Conservation (phyloP, 1,140 invertebrate species). For the Protaetia brevitarsis region DNA sequence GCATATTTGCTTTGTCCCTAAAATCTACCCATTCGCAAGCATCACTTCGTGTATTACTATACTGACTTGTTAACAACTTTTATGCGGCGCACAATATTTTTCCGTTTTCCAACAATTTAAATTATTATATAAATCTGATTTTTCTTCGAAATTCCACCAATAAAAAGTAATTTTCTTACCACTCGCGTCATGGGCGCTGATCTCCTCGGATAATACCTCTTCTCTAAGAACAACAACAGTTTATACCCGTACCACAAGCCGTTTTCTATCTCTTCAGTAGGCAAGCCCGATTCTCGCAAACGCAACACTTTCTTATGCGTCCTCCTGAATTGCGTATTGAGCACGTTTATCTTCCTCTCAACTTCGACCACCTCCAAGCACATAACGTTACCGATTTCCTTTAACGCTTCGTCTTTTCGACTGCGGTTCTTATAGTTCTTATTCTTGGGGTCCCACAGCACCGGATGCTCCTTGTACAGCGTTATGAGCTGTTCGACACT, state of each 20-base stretch:
- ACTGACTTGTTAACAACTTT: too few species aligned
- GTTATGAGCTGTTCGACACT: neutral
- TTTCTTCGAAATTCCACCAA: too few species aligned
- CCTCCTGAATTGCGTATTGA: neutral
- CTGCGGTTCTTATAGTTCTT: neutral
- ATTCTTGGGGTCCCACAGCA: neutral
- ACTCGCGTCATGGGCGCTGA: neutral
- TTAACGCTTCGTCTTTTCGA: neutral
- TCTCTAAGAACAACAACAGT: neutral
- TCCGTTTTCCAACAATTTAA: too few species aligned
- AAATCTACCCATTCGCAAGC: too few species aligned
- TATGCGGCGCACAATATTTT: too few species aligned
- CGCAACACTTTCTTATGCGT: neutral
- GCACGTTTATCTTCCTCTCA: neutral
- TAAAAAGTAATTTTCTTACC: neutral
- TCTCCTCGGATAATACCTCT: neutral
- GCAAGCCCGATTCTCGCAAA: neutral
- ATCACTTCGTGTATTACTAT: too few species aligned
- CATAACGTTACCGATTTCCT: neutral
- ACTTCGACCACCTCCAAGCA: neutral
- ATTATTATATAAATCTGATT: too few species aligned
- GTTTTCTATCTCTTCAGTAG: neutral
- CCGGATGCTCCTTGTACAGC: neutral
- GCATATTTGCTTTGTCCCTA: too few species aligned
- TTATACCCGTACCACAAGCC: neutral